Evolutionary conservation across 2,797 vertebrate genomes (phyloP).

Genomic region (Pelodytes ibericus): DNA sequence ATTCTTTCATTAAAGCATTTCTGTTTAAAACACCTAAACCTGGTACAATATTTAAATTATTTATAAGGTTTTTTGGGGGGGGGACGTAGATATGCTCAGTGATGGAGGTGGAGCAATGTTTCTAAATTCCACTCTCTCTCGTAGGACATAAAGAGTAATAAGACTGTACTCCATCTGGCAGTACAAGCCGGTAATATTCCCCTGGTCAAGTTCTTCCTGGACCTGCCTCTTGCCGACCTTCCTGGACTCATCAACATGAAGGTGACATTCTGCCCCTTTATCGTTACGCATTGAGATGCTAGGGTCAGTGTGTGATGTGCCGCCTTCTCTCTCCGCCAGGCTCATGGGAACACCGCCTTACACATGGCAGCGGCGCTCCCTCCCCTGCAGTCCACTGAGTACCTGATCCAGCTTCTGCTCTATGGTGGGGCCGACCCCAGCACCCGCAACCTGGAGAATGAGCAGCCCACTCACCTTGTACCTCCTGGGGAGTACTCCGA

Average conservation of each 20-base stretch:
- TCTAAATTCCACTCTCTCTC: neutral
- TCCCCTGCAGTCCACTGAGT: conserved; percentile 76
- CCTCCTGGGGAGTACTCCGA: conserved; percentile 79
- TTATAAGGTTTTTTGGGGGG: too few species aligned
- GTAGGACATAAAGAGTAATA: conserved; percentile 93
- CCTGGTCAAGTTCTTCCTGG: conserved; percentile 80
- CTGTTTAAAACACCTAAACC: too few species aligned
- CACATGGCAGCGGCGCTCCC: conserved; percentile 92
- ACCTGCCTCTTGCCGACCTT: conserved; percentile 71
- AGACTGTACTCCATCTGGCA: conserved; percentile 85
- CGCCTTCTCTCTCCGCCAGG: conserved; percentile 66
- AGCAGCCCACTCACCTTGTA: conserved; percentile 86
- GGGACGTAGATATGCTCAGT: too few species aligned
- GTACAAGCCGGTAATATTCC: conserved; percentile 87
- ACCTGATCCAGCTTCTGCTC: conserved; percentile 81
- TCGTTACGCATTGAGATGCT: neutral
- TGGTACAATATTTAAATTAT: too few species aligned
- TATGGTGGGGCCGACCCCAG: conserved; percentile 83
- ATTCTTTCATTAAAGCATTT: too few species aligned
- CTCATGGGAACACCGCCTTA: conserved; percentile 89
- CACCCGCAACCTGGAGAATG: conserved; percentile 88
- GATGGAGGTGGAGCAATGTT: too few species aligned
- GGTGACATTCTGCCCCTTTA: conserved; percentile 67
- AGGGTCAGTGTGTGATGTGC: neutral
- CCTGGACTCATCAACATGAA: conserved; percentile 89